phyloP scores from a whole-genome alignment of 2,113 vertebrate species.

The Chunga burmeisteri region DNA sequence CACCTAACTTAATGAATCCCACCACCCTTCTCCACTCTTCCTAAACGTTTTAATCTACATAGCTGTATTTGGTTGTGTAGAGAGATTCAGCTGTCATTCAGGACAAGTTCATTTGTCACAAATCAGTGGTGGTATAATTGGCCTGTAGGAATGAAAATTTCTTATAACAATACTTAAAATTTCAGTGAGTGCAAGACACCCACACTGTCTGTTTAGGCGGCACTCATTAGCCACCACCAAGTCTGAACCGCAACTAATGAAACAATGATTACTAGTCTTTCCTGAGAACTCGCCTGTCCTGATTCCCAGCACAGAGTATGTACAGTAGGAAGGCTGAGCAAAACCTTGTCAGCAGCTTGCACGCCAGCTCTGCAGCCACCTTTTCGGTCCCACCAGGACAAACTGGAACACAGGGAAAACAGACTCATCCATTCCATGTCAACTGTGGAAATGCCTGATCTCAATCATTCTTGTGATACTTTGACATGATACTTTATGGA shows the following conservation, averaged over 20 bases:
- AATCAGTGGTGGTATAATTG: background rate
- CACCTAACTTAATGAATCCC: background rate
- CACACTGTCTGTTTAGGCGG: background rate
- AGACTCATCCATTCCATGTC: background rate
- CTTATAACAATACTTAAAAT: background rate
- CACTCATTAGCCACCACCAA: background rate
- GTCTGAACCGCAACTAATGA: background rate
- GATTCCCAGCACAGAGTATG: background rate
- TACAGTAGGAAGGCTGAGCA: background rate
- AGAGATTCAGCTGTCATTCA: background rate
- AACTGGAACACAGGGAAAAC: background rate
- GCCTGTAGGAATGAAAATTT: background rate
- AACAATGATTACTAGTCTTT: background rate
- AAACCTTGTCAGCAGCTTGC: background rate
- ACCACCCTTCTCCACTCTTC: background rate
- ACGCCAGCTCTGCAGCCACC: background rate
- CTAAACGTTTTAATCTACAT: background rate
- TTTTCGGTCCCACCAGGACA: background rate
- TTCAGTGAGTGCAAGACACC: background rate
- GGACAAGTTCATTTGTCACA: background rate
- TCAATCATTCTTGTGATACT: background rate
- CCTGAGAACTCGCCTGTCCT: background rate
- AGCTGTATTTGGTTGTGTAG: background rate
- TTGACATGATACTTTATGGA: background rate
- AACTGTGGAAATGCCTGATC: background rate